These are phyloP conservation scores for Neopelma chrysocephalum DNA, from an alignment of 2,797 vertebrate genomes.

Conservation along the genomic window DNA sequence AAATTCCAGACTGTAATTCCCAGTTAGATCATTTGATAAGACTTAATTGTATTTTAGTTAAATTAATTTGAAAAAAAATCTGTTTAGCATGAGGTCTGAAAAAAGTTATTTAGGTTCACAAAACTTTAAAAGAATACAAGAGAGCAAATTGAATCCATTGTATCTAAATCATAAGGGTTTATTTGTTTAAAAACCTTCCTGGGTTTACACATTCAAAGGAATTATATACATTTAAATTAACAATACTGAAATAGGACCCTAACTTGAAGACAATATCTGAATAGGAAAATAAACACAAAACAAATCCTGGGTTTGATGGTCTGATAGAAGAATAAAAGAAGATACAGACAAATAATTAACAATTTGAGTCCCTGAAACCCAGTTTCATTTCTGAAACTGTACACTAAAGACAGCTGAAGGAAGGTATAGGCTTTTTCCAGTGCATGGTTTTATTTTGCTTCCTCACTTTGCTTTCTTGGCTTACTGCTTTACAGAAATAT, in stretches of 20 bases:
- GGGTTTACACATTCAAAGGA: conserved; percentile 1
- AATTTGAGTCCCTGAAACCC: neutral
- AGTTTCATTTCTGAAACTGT: neutral
- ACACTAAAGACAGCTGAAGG: neutral
- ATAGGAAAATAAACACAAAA: neutral
- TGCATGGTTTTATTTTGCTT: conserved; percentile 43
- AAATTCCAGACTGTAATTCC: neutral
- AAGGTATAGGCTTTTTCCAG: neutral
- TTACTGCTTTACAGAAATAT: conserved; percentile 51
- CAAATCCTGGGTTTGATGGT: neutral
- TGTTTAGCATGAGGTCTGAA: neutral
- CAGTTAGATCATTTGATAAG: neutral
- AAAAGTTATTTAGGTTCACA: neutral
- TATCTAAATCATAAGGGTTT: neutral
- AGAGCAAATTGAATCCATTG: neutral
- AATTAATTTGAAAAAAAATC: neutral
- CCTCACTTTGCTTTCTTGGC: conserved; percentile 31
- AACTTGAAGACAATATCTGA: conserved; percentile 1
- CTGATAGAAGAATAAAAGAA: neutral
- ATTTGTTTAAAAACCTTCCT: neutral
- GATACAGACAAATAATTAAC: neutral
- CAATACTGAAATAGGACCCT: neutral
- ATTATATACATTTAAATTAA: conserved; percentile 23
- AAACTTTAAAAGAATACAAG: neutral
- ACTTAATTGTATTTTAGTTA: neutral